Percentiles rank a stretch among this genome's conserved stretches.
Evolutionary conservation across 2,113 vertebrate genomes (phyloP).

Genomic region (Phaetusa simplex): DNA sequence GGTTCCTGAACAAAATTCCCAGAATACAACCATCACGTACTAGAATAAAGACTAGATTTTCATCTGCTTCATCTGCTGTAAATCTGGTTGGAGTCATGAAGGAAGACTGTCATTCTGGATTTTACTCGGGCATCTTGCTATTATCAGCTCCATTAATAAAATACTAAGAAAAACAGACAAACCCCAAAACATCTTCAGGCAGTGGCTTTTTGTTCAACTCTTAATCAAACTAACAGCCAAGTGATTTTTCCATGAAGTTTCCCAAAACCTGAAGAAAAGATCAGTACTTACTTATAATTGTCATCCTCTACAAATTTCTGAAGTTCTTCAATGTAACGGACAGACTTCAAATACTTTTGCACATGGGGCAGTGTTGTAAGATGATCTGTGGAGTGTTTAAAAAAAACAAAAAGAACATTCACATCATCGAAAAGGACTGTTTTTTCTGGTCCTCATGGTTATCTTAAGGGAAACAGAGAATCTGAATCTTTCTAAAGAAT

Average conservation of each 20-base stretch:
- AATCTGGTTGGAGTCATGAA: neutral
- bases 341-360: conserved; percentile 94
- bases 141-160: neutral
- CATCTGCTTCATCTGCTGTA: neutral
- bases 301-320: conserved; percentile 97
- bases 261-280: neutral
- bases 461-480: neutral
- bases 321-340: conserved; percentile 94
- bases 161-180: neutral
- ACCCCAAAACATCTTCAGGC: neutral
- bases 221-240: neutral
- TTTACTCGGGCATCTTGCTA: neutral
- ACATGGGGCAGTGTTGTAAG: conserved; percentile 88
- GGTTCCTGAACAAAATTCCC: neutral
- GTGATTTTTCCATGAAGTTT: neutral
- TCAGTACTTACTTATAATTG: conserved; percentile 90
- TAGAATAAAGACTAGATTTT: neutral
- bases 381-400: conserved; percentile 76
- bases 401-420: neutral
- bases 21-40: neutral
- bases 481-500: neutral
- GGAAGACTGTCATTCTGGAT: neutral
- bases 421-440: neutral
- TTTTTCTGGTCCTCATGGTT: neutral
- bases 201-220: neutral